A percentile compares a stretch with the other conserved stretches of the same genome.
These are phyloP conservation scores for Drosophila oshimai DNA, from an alignment of 1,140 invertebrate genomes.

Conservation along the genomic window DNA sequence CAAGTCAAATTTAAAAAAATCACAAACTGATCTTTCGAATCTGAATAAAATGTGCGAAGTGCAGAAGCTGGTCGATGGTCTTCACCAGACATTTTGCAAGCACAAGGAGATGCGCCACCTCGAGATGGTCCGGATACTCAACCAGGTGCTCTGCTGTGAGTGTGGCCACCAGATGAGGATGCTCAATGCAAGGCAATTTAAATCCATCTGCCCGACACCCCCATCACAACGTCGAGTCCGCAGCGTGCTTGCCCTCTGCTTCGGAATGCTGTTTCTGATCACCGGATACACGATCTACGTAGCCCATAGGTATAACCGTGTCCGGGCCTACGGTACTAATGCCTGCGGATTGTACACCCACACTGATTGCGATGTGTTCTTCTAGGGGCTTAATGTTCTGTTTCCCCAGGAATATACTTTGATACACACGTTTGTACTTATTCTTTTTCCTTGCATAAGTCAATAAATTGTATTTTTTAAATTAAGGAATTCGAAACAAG, in stretches of 20 bases:
- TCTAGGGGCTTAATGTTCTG: background rate
- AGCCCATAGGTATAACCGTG: slow-evolving; percentile 22
- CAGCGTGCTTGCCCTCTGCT: background rate
- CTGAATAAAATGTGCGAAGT: slow-evolving; percentile 31
- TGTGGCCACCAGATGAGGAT: slow-evolving; percentile 35
- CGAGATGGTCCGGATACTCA: slow-evolving; percentile 24
- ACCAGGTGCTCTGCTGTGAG: slow-evolving; percentile 40
- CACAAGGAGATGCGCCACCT: background rate
- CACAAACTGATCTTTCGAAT: background rate
- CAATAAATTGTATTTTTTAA: background rate
- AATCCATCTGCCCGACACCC: no score
- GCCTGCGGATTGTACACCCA: slow-evolving; percentile 33
- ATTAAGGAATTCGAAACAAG: no score
- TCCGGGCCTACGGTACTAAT: slow-evolving; percentile 11
- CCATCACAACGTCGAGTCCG: background rate
- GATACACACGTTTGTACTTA: background rate
- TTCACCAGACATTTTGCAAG: slow-evolving; percentile 25
- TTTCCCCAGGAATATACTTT: background rate
- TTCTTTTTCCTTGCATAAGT: background rate
- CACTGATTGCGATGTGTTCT: slow-evolving; percentile 43
- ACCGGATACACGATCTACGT: background rate
- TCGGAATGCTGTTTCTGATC: slow-evolving; percentile 14
- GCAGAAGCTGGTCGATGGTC: slow-evolving; percentile 15
- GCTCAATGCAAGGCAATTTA: background rate
- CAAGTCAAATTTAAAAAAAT: background rate